Evolutionary conservation across 2,113 vertebrate genomes (phyloP).

Genomic region (Microcebus murinus): DNA sequence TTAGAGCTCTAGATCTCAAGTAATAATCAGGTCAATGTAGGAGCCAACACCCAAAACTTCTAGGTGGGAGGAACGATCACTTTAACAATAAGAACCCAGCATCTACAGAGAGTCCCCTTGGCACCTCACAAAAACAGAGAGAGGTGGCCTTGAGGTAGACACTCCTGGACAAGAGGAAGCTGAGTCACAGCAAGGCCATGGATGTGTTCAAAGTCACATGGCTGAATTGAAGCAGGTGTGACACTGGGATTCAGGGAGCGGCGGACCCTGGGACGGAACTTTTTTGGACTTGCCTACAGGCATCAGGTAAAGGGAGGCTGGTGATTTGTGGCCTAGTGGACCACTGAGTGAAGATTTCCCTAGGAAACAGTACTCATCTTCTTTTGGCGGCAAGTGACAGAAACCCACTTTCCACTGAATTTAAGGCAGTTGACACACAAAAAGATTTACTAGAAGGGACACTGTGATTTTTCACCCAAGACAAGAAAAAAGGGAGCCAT

Average conservation of each 20-base stretch:
- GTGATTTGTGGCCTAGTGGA: background rate
- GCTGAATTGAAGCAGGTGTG: background rate
- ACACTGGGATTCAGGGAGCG: background rate
- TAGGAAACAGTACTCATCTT: background rate
- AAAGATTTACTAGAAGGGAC: background rate
- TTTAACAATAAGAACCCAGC: background rate
- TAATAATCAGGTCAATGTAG: background rate
- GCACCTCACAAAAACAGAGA: background rate
- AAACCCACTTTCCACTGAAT: background rate
- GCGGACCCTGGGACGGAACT: background rate
- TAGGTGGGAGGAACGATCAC: background rate
- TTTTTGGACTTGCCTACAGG: background rate
- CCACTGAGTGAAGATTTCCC: background rate
- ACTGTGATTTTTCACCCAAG: background rate
- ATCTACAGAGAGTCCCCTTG: background rate
- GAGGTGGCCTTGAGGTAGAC: background rate
- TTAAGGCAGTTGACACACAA: background rate
- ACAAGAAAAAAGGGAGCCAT: background rate
- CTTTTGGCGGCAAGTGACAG: background rate
- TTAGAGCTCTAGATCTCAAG: background rate
- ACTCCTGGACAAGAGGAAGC: background rate
- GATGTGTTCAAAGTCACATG: background rate
- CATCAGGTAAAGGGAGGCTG: background rate
- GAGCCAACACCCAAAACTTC: background rate
- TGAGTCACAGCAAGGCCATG: background rate